Evolutionary conservation across 2,888 invertebrate species (phyloP).

Genomic region (Lasioglossum calceatum): DNA sequence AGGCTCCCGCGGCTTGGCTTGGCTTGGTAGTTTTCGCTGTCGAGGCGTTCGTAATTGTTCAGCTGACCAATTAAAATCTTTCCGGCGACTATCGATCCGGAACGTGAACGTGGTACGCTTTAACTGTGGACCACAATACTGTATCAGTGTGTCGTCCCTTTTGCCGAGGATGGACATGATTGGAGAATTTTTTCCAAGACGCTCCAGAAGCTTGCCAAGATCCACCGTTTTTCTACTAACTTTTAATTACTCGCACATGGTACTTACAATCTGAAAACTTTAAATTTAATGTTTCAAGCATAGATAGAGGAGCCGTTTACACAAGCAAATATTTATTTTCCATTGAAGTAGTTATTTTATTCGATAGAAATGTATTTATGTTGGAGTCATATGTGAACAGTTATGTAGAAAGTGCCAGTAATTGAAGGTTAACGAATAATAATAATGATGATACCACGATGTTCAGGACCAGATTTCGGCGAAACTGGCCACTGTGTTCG

Average conservation of each 20-base stretch:
- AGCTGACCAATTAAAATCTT: not conserved
- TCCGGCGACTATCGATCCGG: not conserved
- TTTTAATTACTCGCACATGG: too few relatives aligned
- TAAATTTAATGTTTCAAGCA: too few relatives aligned
- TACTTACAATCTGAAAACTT: too few relatives aligned
- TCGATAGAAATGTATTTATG: too few relatives aligned
- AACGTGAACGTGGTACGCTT: not conserved
- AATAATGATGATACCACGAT: not conserved
- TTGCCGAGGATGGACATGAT: not conserved
- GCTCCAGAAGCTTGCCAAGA: not conserved
- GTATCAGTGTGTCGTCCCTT: not conserved
- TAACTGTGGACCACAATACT: not conserved
- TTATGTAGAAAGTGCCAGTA: too few relatives aligned
- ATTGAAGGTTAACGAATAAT: too few relatives aligned
- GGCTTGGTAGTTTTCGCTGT: not conserved
- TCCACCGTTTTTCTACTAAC: not conserved
- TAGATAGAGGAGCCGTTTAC: too few relatives aligned
- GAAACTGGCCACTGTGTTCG: too few relatives aligned
- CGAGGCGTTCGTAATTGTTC: slow-evolving; percentile 3
- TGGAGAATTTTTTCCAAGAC: not conserved
- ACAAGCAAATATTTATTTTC: too few relatives aligned
- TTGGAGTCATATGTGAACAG: too few relatives aligned
- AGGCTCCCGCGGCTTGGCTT: not conserved
- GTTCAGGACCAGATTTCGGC: not conserved
- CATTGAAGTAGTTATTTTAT: too few relatives aligned